Evolutionary conservation across 2,113 vertebrate species (phyloP).

Genomic region (Dendropsophus ebraccatus): DNA sequence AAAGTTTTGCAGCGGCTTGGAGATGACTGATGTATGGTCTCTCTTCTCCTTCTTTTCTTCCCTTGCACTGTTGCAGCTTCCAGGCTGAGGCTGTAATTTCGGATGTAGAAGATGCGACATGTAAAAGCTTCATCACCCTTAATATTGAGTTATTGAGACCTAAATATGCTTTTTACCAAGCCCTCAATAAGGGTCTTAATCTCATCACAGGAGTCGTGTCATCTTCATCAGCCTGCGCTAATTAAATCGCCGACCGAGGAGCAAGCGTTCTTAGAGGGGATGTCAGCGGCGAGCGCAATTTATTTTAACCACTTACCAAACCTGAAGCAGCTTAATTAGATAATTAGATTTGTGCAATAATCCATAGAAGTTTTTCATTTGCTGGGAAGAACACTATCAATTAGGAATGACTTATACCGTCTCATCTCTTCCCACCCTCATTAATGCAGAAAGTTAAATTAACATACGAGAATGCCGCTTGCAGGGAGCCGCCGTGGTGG

Average conservation of each 20-base stretch:
- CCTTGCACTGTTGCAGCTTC: neutral
- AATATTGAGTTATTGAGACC: slow-evolving; percentile 38
- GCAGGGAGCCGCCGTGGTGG: slow-evolving; percentile 48
- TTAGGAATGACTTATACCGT: slow-evolving; percentile 54
- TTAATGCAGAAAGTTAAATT: slow-evolving; percentile 44
- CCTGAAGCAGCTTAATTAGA: slow-evolving; percentile 52
- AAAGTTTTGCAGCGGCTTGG: no score
- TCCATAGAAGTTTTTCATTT: slow-evolving; percentile 57
- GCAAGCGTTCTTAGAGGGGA: slow-evolving; percentile 43
- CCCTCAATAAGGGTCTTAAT: slow-evolving; percentile 52
- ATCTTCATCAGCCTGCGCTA: slow-evolving; percentile 56
- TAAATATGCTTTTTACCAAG: slow-evolving; percentile 36
- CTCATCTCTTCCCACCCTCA: slow-evolving; percentile 28
- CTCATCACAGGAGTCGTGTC: slow-evolving; percentile 49
- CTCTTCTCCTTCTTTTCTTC: no score
- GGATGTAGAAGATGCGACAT: neutral
- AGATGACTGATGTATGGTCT: no score
- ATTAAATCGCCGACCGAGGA: slow-evolving; percentile 52
- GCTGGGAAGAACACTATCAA: slow-evolving; percentile 58
- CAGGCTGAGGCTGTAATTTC: neutral
- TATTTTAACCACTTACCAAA: slow-evolving; percentile 54
- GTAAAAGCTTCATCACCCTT: slow-evolving; percentile 29
- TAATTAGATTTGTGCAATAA: slow-evolving; percentile 60
- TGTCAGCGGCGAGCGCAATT: slow-evolving; percentile 52
- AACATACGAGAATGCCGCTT: slow-evolving; percentile 12